These are phyloP conservation scores for Caenorhabditis sp. DNA, from an alignment of 2,888 invertebrate species.

Conservation along the genomic window DNA sequence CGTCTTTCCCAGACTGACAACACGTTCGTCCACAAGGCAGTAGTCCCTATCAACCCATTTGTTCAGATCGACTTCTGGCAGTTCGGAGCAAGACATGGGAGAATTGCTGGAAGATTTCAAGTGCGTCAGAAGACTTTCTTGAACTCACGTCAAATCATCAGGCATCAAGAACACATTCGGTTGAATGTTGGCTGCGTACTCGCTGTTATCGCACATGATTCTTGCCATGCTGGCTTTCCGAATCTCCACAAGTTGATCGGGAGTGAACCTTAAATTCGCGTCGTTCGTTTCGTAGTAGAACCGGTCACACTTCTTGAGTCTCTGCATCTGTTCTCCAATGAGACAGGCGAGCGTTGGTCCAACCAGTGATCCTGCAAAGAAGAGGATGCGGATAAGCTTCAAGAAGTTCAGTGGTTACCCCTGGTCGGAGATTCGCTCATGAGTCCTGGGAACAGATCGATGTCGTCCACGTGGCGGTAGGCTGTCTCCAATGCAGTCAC, in stretches of 20 bases:
- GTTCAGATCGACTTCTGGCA: slow-evolving; percentile 74
- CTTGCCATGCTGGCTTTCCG: slow-evolving; percentile 90
- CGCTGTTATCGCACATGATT: slow-evolving; percentile 88
- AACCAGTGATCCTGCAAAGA: slow-evolving; percentile 85
- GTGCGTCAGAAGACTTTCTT: too few species aligned
- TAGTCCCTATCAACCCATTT: slow-evolving; percentile 79
- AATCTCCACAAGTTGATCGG: slow-evolving; percentile 86
- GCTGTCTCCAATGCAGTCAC: slow-evolving; percentile 68
- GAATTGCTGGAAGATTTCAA: slow-evolving; percentile 78
- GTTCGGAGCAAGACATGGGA: slow-evolving; percentile 75
- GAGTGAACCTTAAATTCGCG: slow-evolving; percentile 74
- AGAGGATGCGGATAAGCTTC: too few species aligned
- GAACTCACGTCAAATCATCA: slow-evolving; percentile 77
- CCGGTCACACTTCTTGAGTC: slow-evolving; percentile 87
- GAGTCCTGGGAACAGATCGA: slow-evolving; percentile 94
- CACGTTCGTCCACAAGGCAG: slow-evolving; percentile 77
- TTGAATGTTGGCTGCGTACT: slow-evolving; percentile 85
- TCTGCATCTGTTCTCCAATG: slow-evolving; percentile 87
- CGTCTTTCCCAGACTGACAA: slow-evolving; percentile 77
- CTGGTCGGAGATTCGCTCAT: slow-evolving; percentile 87
- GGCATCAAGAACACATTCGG: slow-evolving; percentile 91
- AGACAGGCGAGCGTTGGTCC: slow-evolving; percentile 95
- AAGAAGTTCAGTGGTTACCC: slow-evolving; percentile 47
- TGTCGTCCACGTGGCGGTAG: slow-evolving; percentile 88
- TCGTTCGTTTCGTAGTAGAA: slow-evolving; percentile 87